Base-by-base conservation (phyloP, 2,797 vertebrate genomes). In the Melanogrammus aeglefinus region DNA sequence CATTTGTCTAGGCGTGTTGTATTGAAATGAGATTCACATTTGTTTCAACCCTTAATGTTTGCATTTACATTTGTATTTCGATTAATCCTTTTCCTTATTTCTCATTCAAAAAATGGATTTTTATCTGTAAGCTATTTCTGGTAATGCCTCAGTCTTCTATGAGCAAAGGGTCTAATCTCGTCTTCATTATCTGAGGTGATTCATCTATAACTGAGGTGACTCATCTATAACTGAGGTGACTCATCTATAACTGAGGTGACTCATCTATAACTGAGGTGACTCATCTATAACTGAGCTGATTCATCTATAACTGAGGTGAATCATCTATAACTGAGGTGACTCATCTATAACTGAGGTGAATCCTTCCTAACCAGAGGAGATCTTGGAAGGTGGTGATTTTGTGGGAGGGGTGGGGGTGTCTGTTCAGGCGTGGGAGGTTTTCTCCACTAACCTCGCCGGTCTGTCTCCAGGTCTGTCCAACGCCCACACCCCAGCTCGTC, bases 401-500 rank as follows among this genome's bases (percentile, higher is more conserved):
- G 18, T 39, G 38, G 21, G 6, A 1, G 21, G 18, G 38, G 33
- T 6, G 14, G 31, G 33, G 0, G 72, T 41, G 9, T 73, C 21
- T 5, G 21, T 39, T 73, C 33, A 18, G 29, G 29, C 6, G 4
- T 72, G 13, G 16, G 12, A 71, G 70, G 33, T 14, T 14, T 27
- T 6, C 33, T 21, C 36, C 51, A 18, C 27, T 66, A 38, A 66
- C 29, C 16, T 24, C 16, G 33, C 29, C 38, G 16, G 16, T 80
- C 24, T 86, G 27, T 81, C 16, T 77, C 79, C 90, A 99, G 97
- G 97, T 88, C 91, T 98, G 80, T 96, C 96, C 16, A 99, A 96
- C 89, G 96, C 96, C 73, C 97, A 98, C 90, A 99, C 97, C 47
- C 97, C 97, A 79, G 97, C 96, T 82, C 95, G 98, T 84, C 98